These are phyloP conservation scores for Clostera curtula DNA, from an alignment of 2,888 invertebrate species.

Conservation along the genomic window DNA sequence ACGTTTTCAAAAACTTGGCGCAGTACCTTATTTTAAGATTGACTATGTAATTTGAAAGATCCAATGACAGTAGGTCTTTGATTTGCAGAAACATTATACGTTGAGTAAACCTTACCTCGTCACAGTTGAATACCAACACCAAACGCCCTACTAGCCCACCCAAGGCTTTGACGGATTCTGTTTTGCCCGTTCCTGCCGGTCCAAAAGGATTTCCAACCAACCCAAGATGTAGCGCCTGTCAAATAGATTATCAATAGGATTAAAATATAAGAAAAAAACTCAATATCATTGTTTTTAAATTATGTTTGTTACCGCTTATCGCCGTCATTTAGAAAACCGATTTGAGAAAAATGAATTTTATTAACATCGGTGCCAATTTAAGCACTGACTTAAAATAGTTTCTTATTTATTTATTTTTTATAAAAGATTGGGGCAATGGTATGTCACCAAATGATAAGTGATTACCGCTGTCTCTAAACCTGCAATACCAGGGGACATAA, in stretches of 20 bases:
- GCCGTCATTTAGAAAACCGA: neutral
- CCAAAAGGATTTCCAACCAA: slow-evolving; percentile 99
- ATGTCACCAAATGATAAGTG: no score
- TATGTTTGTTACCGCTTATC: no score
- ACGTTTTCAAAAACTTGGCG: no score
- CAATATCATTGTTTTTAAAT: slow-evolving; percentile 1
- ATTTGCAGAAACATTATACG: no score
- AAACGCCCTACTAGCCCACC: slow-evolving; percentile 92
- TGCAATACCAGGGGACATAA: no score
- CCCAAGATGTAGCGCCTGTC: slow-evolving; percentile 92
- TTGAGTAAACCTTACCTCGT: slow-evolving; percentile 79
- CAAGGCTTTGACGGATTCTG: slow-evolving; percentile 97
- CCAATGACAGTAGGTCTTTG: no score
- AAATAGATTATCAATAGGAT: slow-evolving; percentile 8
- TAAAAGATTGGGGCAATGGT: no score
- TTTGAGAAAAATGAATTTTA: neutral
- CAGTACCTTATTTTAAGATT: no score
- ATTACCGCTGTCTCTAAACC: no score
- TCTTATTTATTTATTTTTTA: no score
- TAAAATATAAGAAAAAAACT: slow-evolving; percentile 1
- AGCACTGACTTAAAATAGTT: no score
- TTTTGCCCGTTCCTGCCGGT: slow-evolving; percentile 99
- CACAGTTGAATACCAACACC: slow-evolving; percentile 97
- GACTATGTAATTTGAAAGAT: no score
- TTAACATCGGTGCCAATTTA: neutral